Evolutionary conservation across 2,113 vertebrate genomes (phyloP), one percentile per base, ranked within the genome.

Genomic region (Acrocephalus kingi): DNA sequence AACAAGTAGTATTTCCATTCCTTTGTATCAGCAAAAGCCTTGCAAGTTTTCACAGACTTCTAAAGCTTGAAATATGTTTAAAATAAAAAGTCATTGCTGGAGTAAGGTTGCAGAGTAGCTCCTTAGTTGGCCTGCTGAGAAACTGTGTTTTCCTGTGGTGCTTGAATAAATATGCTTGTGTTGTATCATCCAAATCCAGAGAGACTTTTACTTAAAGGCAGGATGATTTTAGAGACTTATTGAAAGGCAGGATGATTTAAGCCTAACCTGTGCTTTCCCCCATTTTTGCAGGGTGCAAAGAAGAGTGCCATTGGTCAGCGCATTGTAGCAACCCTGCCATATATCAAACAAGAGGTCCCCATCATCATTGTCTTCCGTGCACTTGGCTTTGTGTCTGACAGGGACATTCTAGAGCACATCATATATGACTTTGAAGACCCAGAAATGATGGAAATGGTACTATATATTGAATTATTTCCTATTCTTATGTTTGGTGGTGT

Each of bases 381-480:
- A 2, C 95, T 99, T 35, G 99, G 99, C 59, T 99, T 99, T 91
- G 99, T 99, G 93, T 99, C 99, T 0, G 99, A 99, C 97, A 98
- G 99, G 97, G 99, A 99, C 98, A 99, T 99, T 87, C 97, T 99
- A 83, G 99, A 99, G 76, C 99, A 99, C 97, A 99, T 99, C 83
- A 99, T 99, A 96, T 99, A 99, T 74, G 99, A 99, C 95, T 99
- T 99, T 89, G 99, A 99, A 90, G 99, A 99, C 96, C 99, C 99
- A 6, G 99, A 99, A 98, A 99, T 99, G 99, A 99, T 99, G 99
- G 99, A 99, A 97, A 99, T 99, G 99, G 99, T 99, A 98, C 97
- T 43, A 64, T 59, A 69, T 56, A 67, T 61, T 76, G 73, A 89
- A 76, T 84, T 49, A 13, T n/a, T 74, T 81, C 20, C 14, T 81